Conservation (phyloP, 1,140 invertebrate genomes). For the Drosophila virilis region DNA sequence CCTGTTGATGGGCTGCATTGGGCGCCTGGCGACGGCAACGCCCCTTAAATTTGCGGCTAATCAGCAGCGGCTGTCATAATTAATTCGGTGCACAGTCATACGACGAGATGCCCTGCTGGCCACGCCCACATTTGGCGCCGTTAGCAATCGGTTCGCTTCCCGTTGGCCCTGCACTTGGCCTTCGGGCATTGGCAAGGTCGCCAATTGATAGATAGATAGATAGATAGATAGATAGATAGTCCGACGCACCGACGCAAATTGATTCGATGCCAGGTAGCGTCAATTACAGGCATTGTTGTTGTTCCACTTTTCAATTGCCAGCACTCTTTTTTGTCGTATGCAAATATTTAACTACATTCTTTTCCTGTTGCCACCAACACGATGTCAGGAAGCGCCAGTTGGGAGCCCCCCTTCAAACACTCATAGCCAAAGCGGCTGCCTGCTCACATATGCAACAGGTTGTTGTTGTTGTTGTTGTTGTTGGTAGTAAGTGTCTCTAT, state of each 20-base stretch:
- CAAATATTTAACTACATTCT: slow-evolving; percentile 58
- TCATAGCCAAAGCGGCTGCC: slow-evolving; percentile 1
- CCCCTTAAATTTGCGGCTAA: slow-evolving; percentile 30
- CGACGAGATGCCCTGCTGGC: slow-evolving; percentile 4
- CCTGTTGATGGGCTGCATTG: not conserved
- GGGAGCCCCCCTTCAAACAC: not conserved
- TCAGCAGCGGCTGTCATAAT: slow-evolving; percentile 35
- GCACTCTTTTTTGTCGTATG: slow-evolving; percentile 32
- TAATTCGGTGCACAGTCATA: slow-evolving; percentile 3
- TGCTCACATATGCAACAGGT: slow-evolving; percentile 50
- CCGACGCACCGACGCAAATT: slow-evolving; percentile 57
- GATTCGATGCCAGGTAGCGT: slow-evolving; percentile 57
- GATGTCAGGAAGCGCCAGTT: slow-evolving; percentile 49
- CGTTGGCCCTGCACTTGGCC: slow-evolving; percentile 40
- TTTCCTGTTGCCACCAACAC: slow-evolving; percentile 21
- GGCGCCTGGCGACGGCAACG: slow-evolving; percentile 24
- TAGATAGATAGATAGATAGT: slow-evolving; percentile 43
- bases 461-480: slow-evolving; percentile 8
- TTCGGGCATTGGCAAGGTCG: slow-evolving; percentile 59
- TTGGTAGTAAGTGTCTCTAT: slow-evolving; percentile 24
- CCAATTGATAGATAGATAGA: slow-evolving; percentile 59
- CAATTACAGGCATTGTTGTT: slow-evolving; percentile 7
- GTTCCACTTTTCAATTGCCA: slow-evolving; percentile 3
- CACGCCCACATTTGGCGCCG: slow-evolving; percentile 42
- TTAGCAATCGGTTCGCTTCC: slow-evolving; percentile 9